These are phyloP conservation scores for Hydrotaea cyrtoneurina DNA, from an alignment of 2,888 invertebrate species.

Conservation along the genomic window DNA sequence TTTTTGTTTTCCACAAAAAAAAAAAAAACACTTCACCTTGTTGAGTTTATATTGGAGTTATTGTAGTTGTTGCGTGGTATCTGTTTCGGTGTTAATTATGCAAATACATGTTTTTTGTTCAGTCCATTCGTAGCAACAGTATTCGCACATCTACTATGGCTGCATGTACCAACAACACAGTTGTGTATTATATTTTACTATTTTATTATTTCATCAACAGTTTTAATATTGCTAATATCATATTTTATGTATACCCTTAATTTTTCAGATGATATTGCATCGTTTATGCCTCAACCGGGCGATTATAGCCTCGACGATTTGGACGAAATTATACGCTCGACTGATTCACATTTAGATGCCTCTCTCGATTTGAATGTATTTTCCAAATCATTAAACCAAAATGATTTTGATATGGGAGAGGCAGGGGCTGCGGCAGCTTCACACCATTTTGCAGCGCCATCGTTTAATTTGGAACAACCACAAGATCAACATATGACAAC, in stretches of 20 bases:
- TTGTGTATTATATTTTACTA: not conserved
- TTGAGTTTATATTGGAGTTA: not conserved
- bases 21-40: slow-evolving; percentile 18
- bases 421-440: not conserved
- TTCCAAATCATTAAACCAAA: slow-evolving; percentile 41
- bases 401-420: slow-evolving; percentile 47
- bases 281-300: slow-evolving; percentile 71
- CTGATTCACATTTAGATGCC: slow-evolving; percentile 73
- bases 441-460: not conserved
- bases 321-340: slow-evolving; percentile 76
- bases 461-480: not conserved
- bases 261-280: slow-evolving; percentile 74
- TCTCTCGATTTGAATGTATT: slow-evolving; percentile 71
- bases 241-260: not conserved
- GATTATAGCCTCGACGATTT: slow-evolving; percentile 75
- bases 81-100: slow-evolving; percentile 31
- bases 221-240: not conserved
- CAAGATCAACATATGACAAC: slow-evolving; percentile 39
- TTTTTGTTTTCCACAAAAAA: slow-evolving; percentile 12
- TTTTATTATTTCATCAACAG: not conserved
- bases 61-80: too few relatives aligned
- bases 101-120: slow-evolving; percentile 27
- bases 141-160: not conserved
- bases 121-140: not conserved
- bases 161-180: not conserved